Evolutionary conservation across 2,113 vertebrate genomes (phyloP).

Genomic region (Marcusenius ussheri): DNA sequence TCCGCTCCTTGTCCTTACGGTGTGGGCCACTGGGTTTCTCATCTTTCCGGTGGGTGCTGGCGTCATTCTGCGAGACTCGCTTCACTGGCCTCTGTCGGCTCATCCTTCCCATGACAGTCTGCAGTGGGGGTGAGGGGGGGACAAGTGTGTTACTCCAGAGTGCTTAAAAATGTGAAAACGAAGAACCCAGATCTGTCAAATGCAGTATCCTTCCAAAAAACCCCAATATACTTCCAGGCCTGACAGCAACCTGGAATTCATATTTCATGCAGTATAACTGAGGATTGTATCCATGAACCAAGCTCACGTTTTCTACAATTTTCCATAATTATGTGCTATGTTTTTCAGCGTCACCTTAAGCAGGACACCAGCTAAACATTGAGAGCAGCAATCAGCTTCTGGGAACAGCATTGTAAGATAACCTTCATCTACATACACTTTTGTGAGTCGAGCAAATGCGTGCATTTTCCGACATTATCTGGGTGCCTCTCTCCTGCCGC

Average conservation of each 20-base stretch:
- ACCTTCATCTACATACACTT: background rate
- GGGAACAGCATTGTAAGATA: background rate
- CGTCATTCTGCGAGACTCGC: conserved; percentile 53
- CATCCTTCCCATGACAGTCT: conserved; percentile 50
- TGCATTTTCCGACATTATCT: background rate
- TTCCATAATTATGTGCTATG: background rate
- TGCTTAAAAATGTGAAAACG: background rate
- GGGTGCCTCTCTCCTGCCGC: background rate
- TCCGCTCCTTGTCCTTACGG: conserved; percentile 66
- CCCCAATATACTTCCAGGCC: background rate
- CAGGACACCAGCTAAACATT: background rate
- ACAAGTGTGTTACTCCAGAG: background rate
- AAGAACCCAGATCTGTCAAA: background rate
- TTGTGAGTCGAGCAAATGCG: background rate
- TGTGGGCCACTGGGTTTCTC: conserved; percentile 52
- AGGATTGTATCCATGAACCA: background rate
- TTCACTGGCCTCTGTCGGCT: conserved; percentile 57
- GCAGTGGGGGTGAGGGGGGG: background rate
- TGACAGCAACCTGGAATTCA: conserved; percentile 1
- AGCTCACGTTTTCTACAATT: background rate
- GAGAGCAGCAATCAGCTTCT: background rate
- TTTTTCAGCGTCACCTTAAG: background rate
- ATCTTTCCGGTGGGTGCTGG: conserved; percentile 52
- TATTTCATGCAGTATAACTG: background rate
- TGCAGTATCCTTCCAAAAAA: background rate